Evolutionary conservation across 2,113 vertebrate genomes (phyloP).

Genomic region (Albula goreensis): DNA sequence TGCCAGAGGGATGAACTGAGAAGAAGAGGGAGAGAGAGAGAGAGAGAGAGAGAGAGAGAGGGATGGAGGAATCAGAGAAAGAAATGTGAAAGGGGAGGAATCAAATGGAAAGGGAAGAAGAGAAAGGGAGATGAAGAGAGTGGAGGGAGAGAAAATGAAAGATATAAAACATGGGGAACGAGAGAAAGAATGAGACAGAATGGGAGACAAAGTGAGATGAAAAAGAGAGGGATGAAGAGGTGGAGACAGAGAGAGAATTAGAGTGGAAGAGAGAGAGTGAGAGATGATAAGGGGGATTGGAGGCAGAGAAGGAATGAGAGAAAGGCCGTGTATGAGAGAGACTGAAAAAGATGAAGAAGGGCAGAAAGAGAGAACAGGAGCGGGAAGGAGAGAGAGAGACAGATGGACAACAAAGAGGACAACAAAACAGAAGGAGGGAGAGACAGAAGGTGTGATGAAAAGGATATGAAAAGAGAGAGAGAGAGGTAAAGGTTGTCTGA

Average conservation of each 20-base stretch:
- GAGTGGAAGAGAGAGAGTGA: not conserved
- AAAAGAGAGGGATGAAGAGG: not conserved
- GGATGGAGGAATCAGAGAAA: conserved; percentile 26
- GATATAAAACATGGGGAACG: not conserved
- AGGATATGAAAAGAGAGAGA: not conserved
- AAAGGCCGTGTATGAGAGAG: not conserved
- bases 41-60: conserved; percentile 13
- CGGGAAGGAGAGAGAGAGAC: not conserved
- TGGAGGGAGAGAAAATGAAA: not conserved
- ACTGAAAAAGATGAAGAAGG: conserved; percentile 5
- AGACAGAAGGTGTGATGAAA: not conserved
- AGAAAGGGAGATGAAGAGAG: conserved; percentile 5
- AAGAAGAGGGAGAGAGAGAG: conserved; percentile 38
- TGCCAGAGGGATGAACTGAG: conserved; percentile 37
- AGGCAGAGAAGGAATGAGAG: not conserved
- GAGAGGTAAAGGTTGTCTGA: not conserved
- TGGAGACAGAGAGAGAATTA: not conserved
- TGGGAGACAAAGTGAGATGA: not conserved
- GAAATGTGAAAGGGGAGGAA: not conserved
- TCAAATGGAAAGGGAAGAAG: not conserved
- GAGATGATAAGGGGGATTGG: not conserved
- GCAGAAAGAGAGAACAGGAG: not conserved
- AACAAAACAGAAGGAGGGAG: not conserved
- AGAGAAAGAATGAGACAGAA: not conserved
- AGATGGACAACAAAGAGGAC: not conserved